Evolutionary conservation across 2,797 vertebrate genomes (phyloP).

Genomic region (Todus mexicanus): DNA sequence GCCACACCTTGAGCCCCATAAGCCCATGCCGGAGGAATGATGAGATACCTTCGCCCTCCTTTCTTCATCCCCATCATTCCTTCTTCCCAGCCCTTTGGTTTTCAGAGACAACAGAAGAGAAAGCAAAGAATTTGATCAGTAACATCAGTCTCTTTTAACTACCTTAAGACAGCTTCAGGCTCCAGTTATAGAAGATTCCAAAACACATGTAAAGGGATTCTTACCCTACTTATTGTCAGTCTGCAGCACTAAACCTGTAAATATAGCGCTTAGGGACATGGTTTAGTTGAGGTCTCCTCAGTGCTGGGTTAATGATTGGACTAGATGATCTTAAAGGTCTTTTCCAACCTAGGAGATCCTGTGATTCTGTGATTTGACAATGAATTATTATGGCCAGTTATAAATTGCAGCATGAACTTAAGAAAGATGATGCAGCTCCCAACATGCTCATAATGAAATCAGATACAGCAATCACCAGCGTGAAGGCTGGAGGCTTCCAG

Average conservation of each 20-base stretch:
- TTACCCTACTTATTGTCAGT: background rate
- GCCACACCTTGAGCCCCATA: slow-evolving; percentile 86
- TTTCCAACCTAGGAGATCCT: too few species aligned
- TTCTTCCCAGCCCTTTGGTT: slow-evolving; percentile 90
- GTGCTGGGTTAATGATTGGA: too few species aligned
- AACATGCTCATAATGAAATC: background rate
- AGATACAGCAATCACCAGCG: background rate
- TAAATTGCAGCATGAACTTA: background rate
- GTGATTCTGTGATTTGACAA: background rate
- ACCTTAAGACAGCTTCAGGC: background rate
- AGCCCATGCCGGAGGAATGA: slow-evolving; percentile 82
- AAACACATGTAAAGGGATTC: background rate
- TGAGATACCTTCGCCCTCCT: slow-evolving; percentile 82
- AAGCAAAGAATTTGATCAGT: background rate
- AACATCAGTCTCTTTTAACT: background rate
- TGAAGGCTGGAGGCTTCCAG: background rate
- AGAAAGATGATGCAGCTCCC: background rate
- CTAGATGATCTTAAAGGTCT: too few species aligned
- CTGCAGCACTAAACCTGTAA: background rate
- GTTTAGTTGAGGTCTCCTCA: too few species aligned
- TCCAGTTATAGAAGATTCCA: background rate
- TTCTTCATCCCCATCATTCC: slow-evolving; percentile 94
- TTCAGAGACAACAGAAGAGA: background rate
- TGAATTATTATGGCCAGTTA: background rate
- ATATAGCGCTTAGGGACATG: too few species aligned